Base-by-base conservation (phyloP, 2,888 invertebrate genomes). In the Mythimna lalbum region DNA sequence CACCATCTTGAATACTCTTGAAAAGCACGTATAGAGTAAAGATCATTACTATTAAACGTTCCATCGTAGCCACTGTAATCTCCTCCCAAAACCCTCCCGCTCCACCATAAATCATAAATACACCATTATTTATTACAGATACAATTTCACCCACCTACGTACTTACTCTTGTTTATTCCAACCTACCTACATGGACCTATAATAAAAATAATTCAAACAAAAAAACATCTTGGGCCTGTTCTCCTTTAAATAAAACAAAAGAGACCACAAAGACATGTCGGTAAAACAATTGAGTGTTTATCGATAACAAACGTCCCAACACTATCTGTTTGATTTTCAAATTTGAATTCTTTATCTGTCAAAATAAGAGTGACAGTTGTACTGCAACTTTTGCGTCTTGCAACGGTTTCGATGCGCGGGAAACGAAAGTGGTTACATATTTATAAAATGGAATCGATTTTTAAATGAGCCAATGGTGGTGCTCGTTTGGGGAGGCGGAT, bases 381-480 rank as follows among this genome's bases (percentile, higher is more conserved):
- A 63, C 55, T 39, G n/a, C 56, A 21, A 21, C 4, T 56, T 19
- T 69, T 55, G 69, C 2, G 76, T 52, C 77, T 78, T 90, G 82
- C 81, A 73, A 78, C 86, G 56, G 64, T 91, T 86, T 80, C 77
- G 73, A 76, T 69, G 74, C 84, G 90, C 76, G 76, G 72, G 83
- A 88, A 92, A 89, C 76, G 91, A 92, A 94, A 95, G 94, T 92
- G 94, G 95, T 95, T 95, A 95, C 94, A 95, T 95, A 95, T 96
- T 95, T 96, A 95, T 95, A 94, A 95, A 95, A 95, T 94, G 95
- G 93, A 95, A 96, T 95, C 95, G 95, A 96, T 96, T 96, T 95
- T 96, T 94, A 94, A 95, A 94, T 91, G 92, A 89, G 92, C 95
- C 95, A 96, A 96, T 96, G 92, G 93, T 84, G 78, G 88, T 83